A percentile compares a stretch with the other conserved stretches of the same genome.
Evolutionary conservation across 2,113 vertebrate species (phyloP).

Genomic region (Elephas maximus): DNA sequence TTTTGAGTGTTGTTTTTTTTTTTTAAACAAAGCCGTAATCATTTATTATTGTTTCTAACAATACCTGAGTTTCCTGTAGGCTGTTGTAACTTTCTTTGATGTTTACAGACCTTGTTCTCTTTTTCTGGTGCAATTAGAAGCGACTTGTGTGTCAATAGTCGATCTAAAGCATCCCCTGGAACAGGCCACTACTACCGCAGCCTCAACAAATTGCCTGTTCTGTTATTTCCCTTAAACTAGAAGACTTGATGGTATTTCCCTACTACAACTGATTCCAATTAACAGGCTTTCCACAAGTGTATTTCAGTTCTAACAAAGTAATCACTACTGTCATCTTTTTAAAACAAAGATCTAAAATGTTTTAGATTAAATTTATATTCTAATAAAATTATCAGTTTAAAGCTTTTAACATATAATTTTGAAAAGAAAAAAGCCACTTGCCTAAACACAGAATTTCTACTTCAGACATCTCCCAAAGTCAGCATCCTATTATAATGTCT

Average conservation of each 20-base stretch:
- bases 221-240: background rate
- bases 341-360: background rate
- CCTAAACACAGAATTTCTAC: background rate
- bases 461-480: background rate
- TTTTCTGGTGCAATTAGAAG: background rate
- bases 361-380: background rate
- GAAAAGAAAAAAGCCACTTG: background rate
- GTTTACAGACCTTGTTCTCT: background rate
- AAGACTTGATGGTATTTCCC: background rate
- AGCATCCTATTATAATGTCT: background rate
- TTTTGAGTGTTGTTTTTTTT: background rate
- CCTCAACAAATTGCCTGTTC: background rate
- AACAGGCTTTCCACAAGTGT: background rate
- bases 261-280: background rate
- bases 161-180: background rate
- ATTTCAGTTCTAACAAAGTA: background rate
- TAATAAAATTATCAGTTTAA: background rate
- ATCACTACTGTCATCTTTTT: background rate
- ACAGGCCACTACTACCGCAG: background rate
- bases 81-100: background rate
- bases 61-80: background rate
- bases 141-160: background rate
- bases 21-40: background rate
- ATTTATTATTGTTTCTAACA: background rate
- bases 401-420: background rate